A percentile compares a stretch with the other conserved stretches of the same genome.
Evolutionary conservation across 2,888 invertebrate genomes (phyloP).

Genomic region (Acanthosoma haemorrhoidale): DNA sequence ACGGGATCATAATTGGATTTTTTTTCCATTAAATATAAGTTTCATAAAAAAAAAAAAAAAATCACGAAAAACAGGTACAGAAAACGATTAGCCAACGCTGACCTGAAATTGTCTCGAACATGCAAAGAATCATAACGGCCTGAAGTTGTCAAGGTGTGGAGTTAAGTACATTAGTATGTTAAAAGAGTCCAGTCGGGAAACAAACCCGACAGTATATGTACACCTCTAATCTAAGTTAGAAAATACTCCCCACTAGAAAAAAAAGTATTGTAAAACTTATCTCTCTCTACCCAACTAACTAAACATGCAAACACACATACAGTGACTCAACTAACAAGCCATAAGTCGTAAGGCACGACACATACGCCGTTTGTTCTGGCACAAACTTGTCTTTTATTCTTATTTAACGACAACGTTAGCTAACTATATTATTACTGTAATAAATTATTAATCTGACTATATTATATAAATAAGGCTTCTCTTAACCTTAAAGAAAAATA

Average conservation of each 20-base stretch:
- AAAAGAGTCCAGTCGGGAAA: not conserved
- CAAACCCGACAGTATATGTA: constrained; percentile 5
- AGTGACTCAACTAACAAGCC: constrained; percentile 1
- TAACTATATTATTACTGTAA: constrained; percentile 18
- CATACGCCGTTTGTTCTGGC: constrained; percentile 17
- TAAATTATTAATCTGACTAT: constrained; percentile 14
- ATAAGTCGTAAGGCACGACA: constrained; percentile 16
- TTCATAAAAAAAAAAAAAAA: constrained; percentile 13
- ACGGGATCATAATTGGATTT: not conserved
- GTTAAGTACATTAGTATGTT: constrained; percentile 16
- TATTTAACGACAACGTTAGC: constrained; percentile 21
- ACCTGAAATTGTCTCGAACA: not conserved
- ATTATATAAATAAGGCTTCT: not conserved
- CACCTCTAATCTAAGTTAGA: constrained; percentile 10
- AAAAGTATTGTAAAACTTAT: constrained; percentile 8
- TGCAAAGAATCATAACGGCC: not conserved
- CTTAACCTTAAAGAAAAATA: not conserved
- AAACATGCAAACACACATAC: constrained; percentile 17
- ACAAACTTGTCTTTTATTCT: constrained; percentile 21
- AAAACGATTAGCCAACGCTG: constrained; percentile 23
- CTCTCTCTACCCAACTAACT: constrained; percentile 20
- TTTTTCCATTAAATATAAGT: constrained; percentile 15
- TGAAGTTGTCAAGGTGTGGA: constrained; percentile 22
- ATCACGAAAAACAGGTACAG: constrained; percentile 23
- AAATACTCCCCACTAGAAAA: constrained; percentile 12